Base-by-base conservation (phyloP, 2,113 vertebrate species). In the Andinoacara biseriatus region DNA sequence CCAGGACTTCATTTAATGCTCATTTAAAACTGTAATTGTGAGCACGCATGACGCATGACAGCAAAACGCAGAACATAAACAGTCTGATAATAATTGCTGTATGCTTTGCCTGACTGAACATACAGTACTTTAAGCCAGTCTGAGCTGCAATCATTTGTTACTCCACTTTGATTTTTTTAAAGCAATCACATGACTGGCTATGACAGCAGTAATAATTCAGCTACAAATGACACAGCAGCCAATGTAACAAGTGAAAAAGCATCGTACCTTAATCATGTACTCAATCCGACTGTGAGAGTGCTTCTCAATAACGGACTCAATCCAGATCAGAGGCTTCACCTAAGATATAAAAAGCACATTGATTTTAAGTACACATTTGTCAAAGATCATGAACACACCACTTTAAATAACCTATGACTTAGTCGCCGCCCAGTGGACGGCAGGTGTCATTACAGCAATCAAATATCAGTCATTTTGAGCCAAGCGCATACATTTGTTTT, bases 281-380 rank as follows among this genome's bases (percentile, higher is more conserved):
- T 99, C 98, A 0, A 99, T 99, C 58, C 98, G 97, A 93, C 98
- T 99, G 95, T 99, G 98, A 58, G 98, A 99, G 90, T 99, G 98
- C 87, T 99, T 99, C 90, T 99, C 98, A 10, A 99, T 99, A 80
- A 99, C 98, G 1, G 98, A 99, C 89, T 99, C 98, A 4, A 99
- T 99, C 98, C 98, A 99, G 92, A 99, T 99, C 88, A 99, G 87
- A 1, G 98, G 98, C 90, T 99, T 99, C 43, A 99, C 98, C 98
- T 99, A 76, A 38, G 54, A 89, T 58, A 90, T 9, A 82, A 76
- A 78, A 17, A 38, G 26, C 6, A 46, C 1, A 54, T 26, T 17
- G 29, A 57, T 46, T 43, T 58, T 31, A 3, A 67, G 20, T 9
- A 26, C 33, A 52, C 10, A 59, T 62, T 3, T 15, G 2, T 35